Evolutionary conservation across 2,888 invertebrate species (phyloP).

Genomic region (Diloba caeruleocephala): DNA sequence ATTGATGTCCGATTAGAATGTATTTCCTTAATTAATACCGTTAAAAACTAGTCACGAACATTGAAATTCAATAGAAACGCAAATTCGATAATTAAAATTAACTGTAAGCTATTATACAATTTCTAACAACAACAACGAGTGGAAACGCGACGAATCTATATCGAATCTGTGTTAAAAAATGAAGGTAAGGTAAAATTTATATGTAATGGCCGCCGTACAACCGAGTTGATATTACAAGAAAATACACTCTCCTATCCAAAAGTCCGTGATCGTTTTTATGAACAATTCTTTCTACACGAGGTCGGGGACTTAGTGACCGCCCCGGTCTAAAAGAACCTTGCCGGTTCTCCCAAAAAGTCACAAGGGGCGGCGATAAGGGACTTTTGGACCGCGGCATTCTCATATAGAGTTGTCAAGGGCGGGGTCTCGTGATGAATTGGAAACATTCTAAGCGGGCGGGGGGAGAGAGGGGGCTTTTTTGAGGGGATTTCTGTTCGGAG

Average conservation of each 20-base stretch:
- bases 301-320: slow-evolving; percentile 59
- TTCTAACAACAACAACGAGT: slow-evolving; percentile 50
- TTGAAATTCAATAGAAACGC: slow-evolving; percentile 31
- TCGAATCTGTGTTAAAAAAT: slow-evolving; percentile 74
- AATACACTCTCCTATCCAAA: slow-evolving; percentile 73
- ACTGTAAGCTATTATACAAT: slow-evolving; percentile 21
- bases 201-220: slow-evolving; percentile 80
- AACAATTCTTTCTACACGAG: slow-evolving; percentile 51
- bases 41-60: slow-evolving; percentile 15
- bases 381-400: slow-evolving; percentile 74
- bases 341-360: slow-evolving; percentile 44
- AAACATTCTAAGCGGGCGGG: slow-evolving; percentile 83
- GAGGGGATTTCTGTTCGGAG: slow-evolving; percentile 74
- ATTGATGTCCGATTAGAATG: neutral
- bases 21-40: neutral
- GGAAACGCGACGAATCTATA: slow-evolving; percentile 63
- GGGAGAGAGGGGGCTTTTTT: slow-evolving; percentile 79
- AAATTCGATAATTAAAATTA: slow-evolving; percentile 41
- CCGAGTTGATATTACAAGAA: slow-evolving; percentile 78
- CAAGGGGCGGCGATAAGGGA: slow-evolving; percentile 64
- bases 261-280: slow-evolving; percentile 60
- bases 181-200: slow-evolving; percentile 79
- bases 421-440: slow-evolving; percentile 89
- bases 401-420: slow-evolving; percentile 91
- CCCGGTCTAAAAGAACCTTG: slow-evolving; percentile 59